phyloP scores from a whole-genome alignment of 2,888 invertebrate genomes.

The Aphodius sticticus region DNA sequence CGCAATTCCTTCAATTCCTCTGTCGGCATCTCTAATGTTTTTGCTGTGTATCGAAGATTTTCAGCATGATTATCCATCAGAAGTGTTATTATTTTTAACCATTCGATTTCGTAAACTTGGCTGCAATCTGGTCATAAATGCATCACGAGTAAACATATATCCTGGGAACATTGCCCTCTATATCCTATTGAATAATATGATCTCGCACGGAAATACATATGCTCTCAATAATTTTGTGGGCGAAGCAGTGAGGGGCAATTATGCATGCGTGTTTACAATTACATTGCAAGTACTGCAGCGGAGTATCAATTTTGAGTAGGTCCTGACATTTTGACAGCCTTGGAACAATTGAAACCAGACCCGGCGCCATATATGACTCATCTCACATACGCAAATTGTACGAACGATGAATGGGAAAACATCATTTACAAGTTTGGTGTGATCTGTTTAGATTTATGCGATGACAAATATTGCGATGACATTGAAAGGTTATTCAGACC shows the following conservation, averaged over 20 bases:
- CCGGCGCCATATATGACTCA: not conserved
- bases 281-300: not conserved
- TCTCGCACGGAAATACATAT: not conserved
- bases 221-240: not conserved
- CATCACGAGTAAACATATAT: not conserved
- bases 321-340: constrained; percentile 4
- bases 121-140: not conserved
- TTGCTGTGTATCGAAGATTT: not conserved
- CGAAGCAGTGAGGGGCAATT: not conserved
- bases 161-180: not conserved
- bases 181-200: not conserved
- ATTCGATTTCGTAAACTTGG: not conserved
- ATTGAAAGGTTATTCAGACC: not conserved
- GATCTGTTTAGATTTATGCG: not conserved
- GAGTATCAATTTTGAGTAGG: not conserved
- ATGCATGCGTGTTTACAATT: not conserved
- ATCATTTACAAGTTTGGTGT: not conserved
- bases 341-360: not conserved
- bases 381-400: not conserved
- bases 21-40: not conserved
- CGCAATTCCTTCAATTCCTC: no score
- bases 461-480: not conserved
- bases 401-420: not conserved
- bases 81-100: not conserved
- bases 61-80: not conserved